These are phyloP conservation scores for Dysmachus trigonus DNA, from an alignment of 2,888 invertebrate species.

Conservation along the genomic window DNA sequence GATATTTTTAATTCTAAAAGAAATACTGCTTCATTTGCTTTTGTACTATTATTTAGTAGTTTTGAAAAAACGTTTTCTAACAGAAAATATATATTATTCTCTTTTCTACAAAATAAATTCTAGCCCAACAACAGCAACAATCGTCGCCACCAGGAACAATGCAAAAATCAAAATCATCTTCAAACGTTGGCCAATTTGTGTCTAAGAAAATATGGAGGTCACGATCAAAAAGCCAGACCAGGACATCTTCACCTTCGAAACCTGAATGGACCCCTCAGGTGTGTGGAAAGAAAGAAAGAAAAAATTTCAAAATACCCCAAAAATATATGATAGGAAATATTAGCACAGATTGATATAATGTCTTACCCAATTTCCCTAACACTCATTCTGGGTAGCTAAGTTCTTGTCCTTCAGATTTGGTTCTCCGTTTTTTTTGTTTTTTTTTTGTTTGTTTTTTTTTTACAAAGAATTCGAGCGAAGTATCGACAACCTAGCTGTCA, in stretches of 20 bases:
- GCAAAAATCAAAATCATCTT: conserved; percentile 91
- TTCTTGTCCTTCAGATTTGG: too few relatives aligned
- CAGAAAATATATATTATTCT: not conserved
- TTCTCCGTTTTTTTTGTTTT: too few relatives aligned
- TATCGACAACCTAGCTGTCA: too few relatives aligned
- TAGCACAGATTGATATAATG: too few relatives aligned
- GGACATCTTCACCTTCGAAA: conserved; percentile 62
- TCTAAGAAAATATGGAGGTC: conserved; percentile 87
- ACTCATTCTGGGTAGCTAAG: too few relatives aligned
- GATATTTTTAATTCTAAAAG: not conserved
- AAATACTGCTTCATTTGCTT: not conserved
- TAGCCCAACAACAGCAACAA: not conserved
- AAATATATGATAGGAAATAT: too few relatives aligned
- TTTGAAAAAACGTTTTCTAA: not conserved
- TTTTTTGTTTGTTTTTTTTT: too few relatives aligned
- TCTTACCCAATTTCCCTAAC: too few relatives aligned
- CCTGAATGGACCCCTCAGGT: conserved; percentile 87
- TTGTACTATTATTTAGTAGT: not conserved
- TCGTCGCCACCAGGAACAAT: conserved; percentile 62
- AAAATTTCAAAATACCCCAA: not conserved
- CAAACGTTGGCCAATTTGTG: conserved; percentile 86
- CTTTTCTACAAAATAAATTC: not conserved
- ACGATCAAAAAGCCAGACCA: conserved; percentile 82
- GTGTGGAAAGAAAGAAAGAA: conserved; percentile 58
- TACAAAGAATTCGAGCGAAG: too few relatives aligned